Evolutionary conservation across 2,113 vertebrate species (phyloP).

Genomic region (Myrmecophaga tridactyla): DNA sequence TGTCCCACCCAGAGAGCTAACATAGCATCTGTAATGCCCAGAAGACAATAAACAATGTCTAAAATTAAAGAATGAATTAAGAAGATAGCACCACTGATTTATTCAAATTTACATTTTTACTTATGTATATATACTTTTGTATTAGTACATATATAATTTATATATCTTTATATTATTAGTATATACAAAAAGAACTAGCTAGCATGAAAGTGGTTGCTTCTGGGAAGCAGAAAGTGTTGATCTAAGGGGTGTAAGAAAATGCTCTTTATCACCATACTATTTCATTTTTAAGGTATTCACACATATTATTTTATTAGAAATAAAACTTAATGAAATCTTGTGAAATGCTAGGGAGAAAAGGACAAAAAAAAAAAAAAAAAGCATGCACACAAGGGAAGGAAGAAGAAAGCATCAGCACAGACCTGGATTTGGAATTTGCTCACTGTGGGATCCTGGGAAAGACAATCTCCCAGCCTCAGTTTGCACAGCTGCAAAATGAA

Average conservation of each 20-base stretch:
- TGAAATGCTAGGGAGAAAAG: neutral
- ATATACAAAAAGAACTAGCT: neutral
- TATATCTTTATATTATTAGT: neutral
- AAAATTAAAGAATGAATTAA: neutral
- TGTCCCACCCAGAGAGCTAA: neutral
- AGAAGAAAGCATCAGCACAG: neutral
- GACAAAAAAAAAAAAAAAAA: neutral
- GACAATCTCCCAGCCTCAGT: neutral
- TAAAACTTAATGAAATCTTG: neutral
- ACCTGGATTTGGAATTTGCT: neutral
- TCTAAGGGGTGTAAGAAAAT: neutral
- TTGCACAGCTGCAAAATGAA: neutral
- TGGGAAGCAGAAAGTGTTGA: neutral
- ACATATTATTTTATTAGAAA: neutral
- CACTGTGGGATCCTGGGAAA: neutral
- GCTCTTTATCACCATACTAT: neutral
- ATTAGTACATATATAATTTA: too few species aligned
- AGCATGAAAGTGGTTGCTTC: neutral
- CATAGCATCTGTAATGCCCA: neutral
- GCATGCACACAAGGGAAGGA: neutral
- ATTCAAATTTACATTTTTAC: neutral
- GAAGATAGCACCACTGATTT: neutral
- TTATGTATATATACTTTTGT: too few species aligned
- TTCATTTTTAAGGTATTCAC: neutral
- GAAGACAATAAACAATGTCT: neutral